Base-by-base conservation (phyloP, 2,888 invertebrate genomes). In the Psylliodes chrysocephalus region DNA sequence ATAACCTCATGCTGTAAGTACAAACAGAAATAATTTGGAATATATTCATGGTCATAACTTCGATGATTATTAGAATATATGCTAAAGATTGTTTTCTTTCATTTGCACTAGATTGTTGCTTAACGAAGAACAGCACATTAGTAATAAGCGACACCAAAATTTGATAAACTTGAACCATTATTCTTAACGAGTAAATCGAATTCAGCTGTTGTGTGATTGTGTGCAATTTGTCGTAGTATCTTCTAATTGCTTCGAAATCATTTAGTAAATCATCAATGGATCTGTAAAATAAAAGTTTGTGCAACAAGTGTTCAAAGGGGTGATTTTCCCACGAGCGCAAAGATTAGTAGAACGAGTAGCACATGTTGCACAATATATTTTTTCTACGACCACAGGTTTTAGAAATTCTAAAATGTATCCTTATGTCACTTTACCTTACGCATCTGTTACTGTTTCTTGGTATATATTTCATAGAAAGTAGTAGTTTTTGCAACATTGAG, bases 21-120 rank as follows among this genome's bases (percentile, higher is more conserved):
- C 55, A 55, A 3, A 55, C 28, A 14, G 30, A 28, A 15, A 44
- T 17, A 7, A 55, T 1, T 55, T 55, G 28, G 42, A 44, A 12
- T 1, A 44, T 8, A 19, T 55, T 55, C 55, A 55, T 55, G 10
- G 19, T 5, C 55, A 55, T 55, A 1, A 55, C 55, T 55, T 44
- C 55, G 7, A 55, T 33, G n/a, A 55, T 55, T 2, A 55, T 55
- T 0, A 55, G 18, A 10, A 55, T 44, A 17, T 55, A 55, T 5
- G 30, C 15, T 1, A 44, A 4, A 6, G 17, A 25, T 33, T 44
- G 42, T 55, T 55, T 55, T 18, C 55, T 42, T 10, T 1, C 18
- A 19, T 44, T 55, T 7, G 55, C 55, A 35, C 30, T 28, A 14
- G 40, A 25, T 12, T 44, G 15, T 14, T 55, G 55, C 17, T 55